Evolutionary conservation across 1,140 invertebrate species (phyloP).

Genomic region (Potamilus streckersoni): DNA sequence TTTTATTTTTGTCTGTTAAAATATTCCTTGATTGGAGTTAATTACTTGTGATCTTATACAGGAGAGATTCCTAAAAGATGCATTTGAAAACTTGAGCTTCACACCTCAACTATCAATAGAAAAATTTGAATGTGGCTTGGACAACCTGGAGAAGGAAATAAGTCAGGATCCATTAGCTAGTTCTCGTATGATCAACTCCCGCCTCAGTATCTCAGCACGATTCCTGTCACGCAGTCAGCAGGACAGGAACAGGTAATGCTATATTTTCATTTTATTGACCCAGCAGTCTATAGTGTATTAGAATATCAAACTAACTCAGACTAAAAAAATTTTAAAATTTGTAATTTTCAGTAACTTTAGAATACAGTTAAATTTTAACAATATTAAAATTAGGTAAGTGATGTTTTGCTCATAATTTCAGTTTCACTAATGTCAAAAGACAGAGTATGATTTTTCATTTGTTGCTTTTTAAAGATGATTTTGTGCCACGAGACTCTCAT

Average conservation of each 20-base stretch:
- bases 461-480: too few relatives aligned
- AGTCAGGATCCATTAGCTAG: conserved; percentile 11
- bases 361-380: background rate
- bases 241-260: conserved; percentile 37
- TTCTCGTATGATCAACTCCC: conserved; percentile 33
- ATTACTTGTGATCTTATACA: conserved; percentile 20
- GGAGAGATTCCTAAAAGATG: conserved; percentile 59
- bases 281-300: background rate
- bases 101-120: conserved; percentile 46
- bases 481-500: too few relatives aligned
- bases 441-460: too few relatives aligned
- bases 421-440: too few relatives aligned
- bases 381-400: background rate
- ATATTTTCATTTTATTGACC: background rate
- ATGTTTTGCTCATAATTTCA: background rate
- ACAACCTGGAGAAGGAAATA: conserved; percentile 44
- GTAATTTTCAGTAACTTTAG: background rate
- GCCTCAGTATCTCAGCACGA: conserved; percentile 58
- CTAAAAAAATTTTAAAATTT: background rate
- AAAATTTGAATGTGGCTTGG: conserved; percentile 49
- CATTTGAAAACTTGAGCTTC: conserved; percentile 59
- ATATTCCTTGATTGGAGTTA: too few relatives aligned
- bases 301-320: background rate
- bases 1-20: too few relatives aligned
- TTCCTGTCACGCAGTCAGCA: conserved; percentile 59